Percentiles rank a stretch among this genome's conserved stretches.
Evolutionary conservation across 2,113 vertebrate species (phyloP).

Genomic region (Rhinichthys klamathensis): DNA sequence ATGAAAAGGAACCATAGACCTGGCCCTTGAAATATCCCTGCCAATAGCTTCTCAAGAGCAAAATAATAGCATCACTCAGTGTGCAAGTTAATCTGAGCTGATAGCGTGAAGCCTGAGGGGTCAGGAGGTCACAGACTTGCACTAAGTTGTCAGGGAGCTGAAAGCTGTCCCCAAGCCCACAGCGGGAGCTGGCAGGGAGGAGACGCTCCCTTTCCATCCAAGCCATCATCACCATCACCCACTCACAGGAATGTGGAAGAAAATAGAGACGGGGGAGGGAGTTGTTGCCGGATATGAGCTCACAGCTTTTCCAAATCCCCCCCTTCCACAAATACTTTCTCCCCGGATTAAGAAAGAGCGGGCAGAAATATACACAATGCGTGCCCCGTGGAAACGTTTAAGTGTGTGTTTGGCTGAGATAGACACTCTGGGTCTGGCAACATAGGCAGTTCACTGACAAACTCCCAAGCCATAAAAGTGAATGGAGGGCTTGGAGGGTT

Average conservation of each 20-base stretch:
- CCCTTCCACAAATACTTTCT: slow-evolving; percentile 31
- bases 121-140: slow-evolving; percentile 79
- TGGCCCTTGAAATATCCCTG: slow-evolving; percentile 75
- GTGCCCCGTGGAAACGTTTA: slow-evolving; percentile 30
- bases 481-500: slow-evolving; percentile 68
- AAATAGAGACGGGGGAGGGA: slow-evolving; percentile 53
- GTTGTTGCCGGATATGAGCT: slow-evolving; percentile 61
- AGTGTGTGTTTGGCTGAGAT: slow-evolving; percentile 58
- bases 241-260: slow-evolving; percentile 71
- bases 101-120: slow-evolving; percentile 85
- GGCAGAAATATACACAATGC: slow-evolving; percentile 34
- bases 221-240: slow-evolving; percentile 65
- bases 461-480: slow-evolving; percentile 67
- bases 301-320: slow-evolving; percentile 50
- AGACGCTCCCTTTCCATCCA: slow-evolving; percentile 56
- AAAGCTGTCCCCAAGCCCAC: slow-evolving; percentile 76
- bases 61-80: slow-evolving; percentile 87
- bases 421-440: slow-evolving; percentile 65
- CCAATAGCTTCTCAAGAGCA: slow-evolving; percentile 84
- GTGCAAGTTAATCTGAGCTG: slow-evolving; percentile 85
- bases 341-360: slow-evolving; percentile 15
- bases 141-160: slow-evolving; percentile 89
- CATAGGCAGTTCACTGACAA: slow-evolving; percentile 66
- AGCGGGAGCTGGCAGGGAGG: slow-evolving; percentile 60
- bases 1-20: slow-evolving; percentile 76